Conservation (phyloP, 2,888 invertebrate genomes). For the Neocrepidodera transversa region DNA sequence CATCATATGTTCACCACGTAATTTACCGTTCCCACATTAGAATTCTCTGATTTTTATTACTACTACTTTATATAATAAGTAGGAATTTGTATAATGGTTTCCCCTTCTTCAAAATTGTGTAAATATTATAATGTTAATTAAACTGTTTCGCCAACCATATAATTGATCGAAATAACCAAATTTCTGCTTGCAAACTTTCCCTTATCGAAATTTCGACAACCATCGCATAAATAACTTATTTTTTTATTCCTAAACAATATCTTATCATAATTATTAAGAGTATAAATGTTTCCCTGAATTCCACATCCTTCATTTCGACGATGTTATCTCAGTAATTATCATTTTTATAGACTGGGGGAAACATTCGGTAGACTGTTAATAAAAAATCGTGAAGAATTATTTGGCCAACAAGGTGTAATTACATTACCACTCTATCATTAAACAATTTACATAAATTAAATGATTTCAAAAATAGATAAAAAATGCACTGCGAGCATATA, state of each 20-base stretch:
- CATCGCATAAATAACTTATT: neutral
- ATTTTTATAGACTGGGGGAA: constrained; percentile 30
- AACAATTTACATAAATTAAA: constrained; percentile 49
- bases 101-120: too few species aligned
- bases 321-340: constrained; percentile 33
- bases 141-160: too few species aligned
- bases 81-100: too few species aligned
- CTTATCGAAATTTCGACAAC: neutral
- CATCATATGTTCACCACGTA: too few species aligned
- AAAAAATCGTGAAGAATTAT: constrained; percentile 40
- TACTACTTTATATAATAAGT: too few species aligned
- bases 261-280: constrained; percentile 4
- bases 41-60: too few species aligned
- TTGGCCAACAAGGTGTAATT: constrained; percentile 47
- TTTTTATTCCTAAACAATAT: constrained; percentile 5
- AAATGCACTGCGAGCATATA: constrained; percentile 43
- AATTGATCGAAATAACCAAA: too few species aligned
- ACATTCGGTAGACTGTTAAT: constrained; percentile 23
- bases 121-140: too few species aligned
- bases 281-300: constrained; percentile 7
- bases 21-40: too few species aligned
- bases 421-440: constrained; percentile 44
- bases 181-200: too few species aligned
- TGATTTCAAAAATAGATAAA: constrained; percentile 45
- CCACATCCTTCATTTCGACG: constrained; percentile 19